Evolutionary conservation across 2,113 vertebrate genomes (phyloP).

Genomic region (Silurus meridionalis): DNA sequence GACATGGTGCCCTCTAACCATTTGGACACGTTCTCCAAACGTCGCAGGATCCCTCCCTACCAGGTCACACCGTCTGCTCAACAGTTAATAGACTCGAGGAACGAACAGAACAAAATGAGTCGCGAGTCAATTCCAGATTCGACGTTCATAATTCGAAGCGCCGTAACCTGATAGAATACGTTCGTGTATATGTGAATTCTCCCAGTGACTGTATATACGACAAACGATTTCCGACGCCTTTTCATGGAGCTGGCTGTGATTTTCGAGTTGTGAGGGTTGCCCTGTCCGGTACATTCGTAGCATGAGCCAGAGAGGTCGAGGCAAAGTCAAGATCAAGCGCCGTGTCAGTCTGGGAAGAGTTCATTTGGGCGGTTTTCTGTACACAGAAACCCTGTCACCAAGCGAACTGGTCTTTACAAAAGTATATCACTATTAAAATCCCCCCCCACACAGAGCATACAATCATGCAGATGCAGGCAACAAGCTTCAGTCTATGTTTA

Average conservation of each 20-base stretch:
- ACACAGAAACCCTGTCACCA: too few species aligned
- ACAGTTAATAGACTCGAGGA: neutral
- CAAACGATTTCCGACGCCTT: neutral
- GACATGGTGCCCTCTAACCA: conserved; percentile 37
- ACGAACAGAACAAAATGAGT: neutral
- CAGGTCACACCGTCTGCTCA: neutral
- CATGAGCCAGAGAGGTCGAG: neutral
- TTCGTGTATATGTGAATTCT: neutral
- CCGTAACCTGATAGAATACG: neutral
- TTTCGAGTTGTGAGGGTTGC: neutral
- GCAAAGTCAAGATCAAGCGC: neutral
- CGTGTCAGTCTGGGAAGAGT: neutral
- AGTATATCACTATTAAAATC: too few species aligned
- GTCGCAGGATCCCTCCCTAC: neutral
- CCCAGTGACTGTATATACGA: neutral
- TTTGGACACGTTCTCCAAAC: conserved; percentile 12
- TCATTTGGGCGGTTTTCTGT: too few species aligned
- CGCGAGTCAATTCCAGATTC: neutral
- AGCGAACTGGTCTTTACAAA: too few species aligned
- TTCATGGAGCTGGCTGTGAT: neutral
- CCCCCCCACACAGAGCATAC: neutral
- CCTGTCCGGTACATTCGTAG: neutral
- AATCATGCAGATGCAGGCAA: neutral
- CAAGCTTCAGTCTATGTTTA: neutral
- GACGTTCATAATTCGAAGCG: neutral